These are phyloP conservation scores for Chlamydotis undulata DNA, from an alignment of 2,113 vertebrate genomes.

Conservation along the genomic window DNA sequence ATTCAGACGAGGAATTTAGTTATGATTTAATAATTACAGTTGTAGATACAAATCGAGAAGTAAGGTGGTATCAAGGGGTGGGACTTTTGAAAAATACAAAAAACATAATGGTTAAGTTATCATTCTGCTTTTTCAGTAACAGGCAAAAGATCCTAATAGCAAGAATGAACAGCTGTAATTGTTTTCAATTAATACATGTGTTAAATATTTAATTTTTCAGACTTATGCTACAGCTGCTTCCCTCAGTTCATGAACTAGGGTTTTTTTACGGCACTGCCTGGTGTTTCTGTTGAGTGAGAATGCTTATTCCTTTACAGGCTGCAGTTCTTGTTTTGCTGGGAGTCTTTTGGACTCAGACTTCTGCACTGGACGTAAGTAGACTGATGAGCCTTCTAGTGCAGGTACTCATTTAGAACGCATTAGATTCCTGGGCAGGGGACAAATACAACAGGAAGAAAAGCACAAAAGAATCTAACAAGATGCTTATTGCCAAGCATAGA, in stretches of 20 bases:
- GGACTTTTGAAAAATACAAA: not conserved
- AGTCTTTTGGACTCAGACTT: constrained; percentile 49
- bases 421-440: not conserved
- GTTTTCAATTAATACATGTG: not conserved
- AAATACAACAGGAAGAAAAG: not conserved
- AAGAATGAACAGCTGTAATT: not conserved
- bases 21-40: not conserved
- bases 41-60: not conserved
- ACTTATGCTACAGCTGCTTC: not conserved
- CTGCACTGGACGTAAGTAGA: constrained; percentile 56
- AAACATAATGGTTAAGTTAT: too few relatives aligned
- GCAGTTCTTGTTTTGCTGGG: constrained; percentile 43
- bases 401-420: not conserved
- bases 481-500: not conserved
- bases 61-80: not conserved
- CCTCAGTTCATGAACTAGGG: not conserved
- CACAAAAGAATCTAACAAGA: not conserved
- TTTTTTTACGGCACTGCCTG: not conserved
- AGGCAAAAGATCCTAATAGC: not conserved
- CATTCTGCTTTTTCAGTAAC: not conserved
- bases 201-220: not conserved
- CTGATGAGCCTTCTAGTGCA: not conserved
- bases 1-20: not conserved
- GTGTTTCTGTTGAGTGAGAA: not conserved
- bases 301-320: constrained; percentile 55